Base-by-base conservation (phyloP, 2,113 vertebrate species). In the Chaetops frenatus region DNA sequence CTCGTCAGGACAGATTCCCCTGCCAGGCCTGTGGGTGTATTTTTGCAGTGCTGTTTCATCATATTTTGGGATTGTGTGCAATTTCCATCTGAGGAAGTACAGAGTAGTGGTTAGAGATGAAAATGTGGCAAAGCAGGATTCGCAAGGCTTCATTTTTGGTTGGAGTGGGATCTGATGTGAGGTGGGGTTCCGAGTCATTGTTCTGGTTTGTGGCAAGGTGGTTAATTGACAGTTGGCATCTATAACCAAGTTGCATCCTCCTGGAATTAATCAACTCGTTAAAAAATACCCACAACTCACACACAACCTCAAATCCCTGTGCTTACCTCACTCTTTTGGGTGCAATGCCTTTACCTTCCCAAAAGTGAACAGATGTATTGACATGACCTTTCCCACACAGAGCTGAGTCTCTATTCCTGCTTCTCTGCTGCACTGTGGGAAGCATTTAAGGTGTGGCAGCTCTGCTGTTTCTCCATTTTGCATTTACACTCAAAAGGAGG, bases 51-150 rank as follows among this genome's bases (percentile, higher is more conserved):
- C 93, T 95, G 74, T 66, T 94, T 73, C 17, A 5, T 90, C 80
- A 40, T 36, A 5, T 42, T 73, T 54, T 70, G 60, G n/a, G 51
- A 5, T 20, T 48, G 38, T 27, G 71, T 70, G 85, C 82, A 73
- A 2, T 28, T 38, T 42, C 5, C 57, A 66, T 20, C 91, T 35
- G 40, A 84, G 86, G 51, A 65, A 60, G 71, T 3, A 1, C 0
- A 8, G 56, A 57, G 4, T 0, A 12, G 81, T 16, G 65, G 57
- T 82, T 82, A 25, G 67, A 61, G 86, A 35, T 5, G 60, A 51
- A 91, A 88, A 70, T 45, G 92, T 86, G 69, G 92, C 72, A 86
- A 78, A 92, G 70, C 94, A 86, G 85, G 90, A 83, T 86, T 88
- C 65, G 58, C 78, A 82, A 71, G 71, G 67, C 29, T 76, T 45